Evolutionary conservation across 1,140 invertebrate genomes (phyloP).

Genomic region (Drosophila hydei): DNA sequence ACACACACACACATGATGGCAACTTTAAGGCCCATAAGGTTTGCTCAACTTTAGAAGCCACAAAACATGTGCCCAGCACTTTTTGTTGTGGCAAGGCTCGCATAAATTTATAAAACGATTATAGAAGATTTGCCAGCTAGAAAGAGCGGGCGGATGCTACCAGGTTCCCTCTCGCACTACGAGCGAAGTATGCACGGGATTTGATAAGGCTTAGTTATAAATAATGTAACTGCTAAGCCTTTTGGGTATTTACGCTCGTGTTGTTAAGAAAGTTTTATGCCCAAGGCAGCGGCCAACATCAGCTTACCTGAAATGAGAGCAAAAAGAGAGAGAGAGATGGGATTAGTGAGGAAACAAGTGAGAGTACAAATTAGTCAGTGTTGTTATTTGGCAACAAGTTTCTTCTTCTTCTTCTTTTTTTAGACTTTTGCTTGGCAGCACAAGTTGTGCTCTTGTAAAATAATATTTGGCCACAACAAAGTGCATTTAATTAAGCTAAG

Average conservation of each 20-base stretch:
- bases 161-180: not conserved
- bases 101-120: slow-evolving; percentile 62
- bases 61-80: slow-evolving; percentile 55
- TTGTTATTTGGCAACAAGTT: slow-evolving; percentile 44
- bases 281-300: slow-evolving; percentile 36
- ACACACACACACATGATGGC: not conserved
- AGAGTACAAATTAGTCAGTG: slow-evolving; percentile 43
- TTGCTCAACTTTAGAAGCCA: slow-evolving; percentile 35
- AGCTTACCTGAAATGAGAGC: slow-evolving; percentile 63
- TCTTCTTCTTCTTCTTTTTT: slow-evolving; percentile 2
- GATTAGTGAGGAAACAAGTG: slow-evolving; percentile 3
- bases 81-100: slow-evolving; percentile 52
- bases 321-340: slow-evolving; percentile 21
- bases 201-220: slow-evolving; percentile 69
- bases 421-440: slow-evolving; percentile 25
- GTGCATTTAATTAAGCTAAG: slow-evolving; percentile 71
- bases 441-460: slow-evolving; percentile 60
- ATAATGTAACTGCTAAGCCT: slow-evolving; percentile 72
- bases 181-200: slow-evolving; percentile 51
- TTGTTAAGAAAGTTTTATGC: slow-evolving; percentile 64
- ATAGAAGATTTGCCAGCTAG: slow-evolving; percentile 46
- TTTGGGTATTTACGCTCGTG: slow-evolving; percentile 77
- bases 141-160: not conserved
- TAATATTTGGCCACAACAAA: slow-evolving; percentile 73
- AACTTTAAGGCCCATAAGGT: slow-evolving; percentile 43